A percentile compares a stretch with the other conserved stretches of the same genome.
Evolutionary conservation across 2,797 vertebrate genomes (phyloP).

Genomic region (Microhierax caerulescens): DNA sequence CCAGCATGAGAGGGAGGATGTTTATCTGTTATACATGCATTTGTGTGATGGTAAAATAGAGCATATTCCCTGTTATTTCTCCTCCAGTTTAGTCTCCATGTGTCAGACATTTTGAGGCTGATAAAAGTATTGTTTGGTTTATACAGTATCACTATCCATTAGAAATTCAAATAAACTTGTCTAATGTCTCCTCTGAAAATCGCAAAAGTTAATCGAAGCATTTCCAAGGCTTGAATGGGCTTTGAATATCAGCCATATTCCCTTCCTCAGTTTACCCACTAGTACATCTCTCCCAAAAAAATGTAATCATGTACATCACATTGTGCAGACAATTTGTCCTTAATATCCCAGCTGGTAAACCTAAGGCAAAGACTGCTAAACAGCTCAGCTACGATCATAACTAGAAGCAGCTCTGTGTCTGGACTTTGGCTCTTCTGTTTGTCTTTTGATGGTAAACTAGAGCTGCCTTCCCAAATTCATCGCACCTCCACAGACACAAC

Average conservation of each 20-base stretch:
- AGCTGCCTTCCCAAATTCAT: background rate
- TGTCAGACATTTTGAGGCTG: background rate
- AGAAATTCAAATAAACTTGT: background rate
- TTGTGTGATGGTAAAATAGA: conserved; percentile 20
- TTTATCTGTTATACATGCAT: conserved; percentile 62
- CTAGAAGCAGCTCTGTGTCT: background rate
- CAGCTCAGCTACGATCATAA: rapidly evolving
- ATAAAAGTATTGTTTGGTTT: background rate
- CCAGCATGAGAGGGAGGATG: conserved; percentile 40
- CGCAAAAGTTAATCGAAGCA: background rate
- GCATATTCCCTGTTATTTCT: conserved; percentile 18
- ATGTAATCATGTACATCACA: background rate
- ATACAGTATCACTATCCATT: background rate
- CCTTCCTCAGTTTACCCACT: background rate
- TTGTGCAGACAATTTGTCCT: background rate
- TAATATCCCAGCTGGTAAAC: background rate
- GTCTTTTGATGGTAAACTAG: background rate
- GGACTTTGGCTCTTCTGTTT: background rate
- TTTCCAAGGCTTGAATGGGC: background rate
- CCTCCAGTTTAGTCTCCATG: conserved; percentile 7
- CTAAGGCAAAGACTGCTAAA: background rate
- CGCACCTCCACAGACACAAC: background rate
- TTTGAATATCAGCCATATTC: background rate
- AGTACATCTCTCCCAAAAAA: background rate
- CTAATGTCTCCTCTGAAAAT: background rate